Percentiles rank a stretch among this genome's conserved stretches.
Evolutionary conservation across 64 coral and sea anemone species (phyloP).

Genomic region (Porites australiensis): DNA sequence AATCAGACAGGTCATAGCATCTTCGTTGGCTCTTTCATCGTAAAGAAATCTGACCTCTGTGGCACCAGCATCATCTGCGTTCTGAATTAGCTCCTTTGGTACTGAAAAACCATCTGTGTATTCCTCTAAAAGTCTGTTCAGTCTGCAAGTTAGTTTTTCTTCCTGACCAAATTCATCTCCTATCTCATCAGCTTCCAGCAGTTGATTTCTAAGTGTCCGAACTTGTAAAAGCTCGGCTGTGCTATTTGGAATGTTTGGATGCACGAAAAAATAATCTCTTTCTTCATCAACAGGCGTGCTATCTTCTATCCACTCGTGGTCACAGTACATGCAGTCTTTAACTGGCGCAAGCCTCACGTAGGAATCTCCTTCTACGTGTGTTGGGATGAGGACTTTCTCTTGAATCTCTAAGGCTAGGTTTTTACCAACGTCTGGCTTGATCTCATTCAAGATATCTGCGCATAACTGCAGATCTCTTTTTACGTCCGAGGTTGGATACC

Average conservation of each 20-base stretch:
- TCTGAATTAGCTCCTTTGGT: constrained; percentile 94
- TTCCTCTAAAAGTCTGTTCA: constrained; percentile 81
- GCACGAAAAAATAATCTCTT: constrained; percentile 65
- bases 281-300: constrained; percentile 40
- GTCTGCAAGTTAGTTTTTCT: constrained; percentile 80
- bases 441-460: no score
- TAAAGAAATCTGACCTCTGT: constrained; percentile 73
- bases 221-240: constrained; percentile 80
- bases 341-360: constrained; percentile 60
- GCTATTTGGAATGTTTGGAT: constrained; percentile 76
- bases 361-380: constrained; percentile 47
- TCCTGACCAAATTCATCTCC: constrained; percentile 94
- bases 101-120: constrained; percentile 92
- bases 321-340: not conserved
- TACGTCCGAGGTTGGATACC: not conserved
- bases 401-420: constrained; percentile 3
- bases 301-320: constrained; percentile 49
- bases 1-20: constrained; percentile 53
- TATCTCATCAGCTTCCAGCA: constrained; percentile 83
- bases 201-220: constrained; percentile 76
- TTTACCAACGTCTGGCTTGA: not conserved
- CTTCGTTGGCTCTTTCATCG: constrained; percentile 72
- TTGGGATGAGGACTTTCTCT: constrained; percentile 11
- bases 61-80: constrained; percentile 91
- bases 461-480: no score